phyloP scores from a whole-genome alignment of 1,140 invertebrate genomes.

The Odontomachus brunneus region DNA sequence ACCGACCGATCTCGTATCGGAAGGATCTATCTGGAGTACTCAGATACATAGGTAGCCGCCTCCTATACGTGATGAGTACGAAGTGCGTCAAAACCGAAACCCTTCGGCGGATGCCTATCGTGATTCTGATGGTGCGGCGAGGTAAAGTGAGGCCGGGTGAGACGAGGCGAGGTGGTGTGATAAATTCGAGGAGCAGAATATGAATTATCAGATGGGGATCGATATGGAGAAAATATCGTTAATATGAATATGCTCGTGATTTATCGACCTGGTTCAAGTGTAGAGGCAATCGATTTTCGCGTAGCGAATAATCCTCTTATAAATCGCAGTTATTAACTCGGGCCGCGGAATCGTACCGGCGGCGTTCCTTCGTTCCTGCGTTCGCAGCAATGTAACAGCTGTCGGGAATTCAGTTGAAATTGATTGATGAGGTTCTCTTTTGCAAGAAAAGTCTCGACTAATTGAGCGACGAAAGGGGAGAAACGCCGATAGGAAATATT shows the following conservation, averaged over 20 bases:
- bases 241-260: conserved; percentile 25
- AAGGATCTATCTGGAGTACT: conserved; percentile 72
- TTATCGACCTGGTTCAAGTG: conserved; percentile 20
- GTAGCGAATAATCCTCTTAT: conserved; percentile 13
- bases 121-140: conserved; percentile 11
- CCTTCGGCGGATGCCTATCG: conserved; percentile 29
- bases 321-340: conserved; percentile 30
- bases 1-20: conserved; percentile 68
- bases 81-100: conserved; percentile 40
- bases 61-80: conserved; percentile 26
- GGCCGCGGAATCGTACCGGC: not conserved
- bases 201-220: conserved; percentile 38
- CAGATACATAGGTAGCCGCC: conserved; percentile 60
- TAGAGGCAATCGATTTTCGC: conserved; percentile 14
- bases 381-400: not conserved
- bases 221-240: conserved; percentile 48
- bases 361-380: not conserved
- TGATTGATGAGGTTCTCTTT: not conserved
- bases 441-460: not conserved
- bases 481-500: not conserved
- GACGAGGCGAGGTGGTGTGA: not conserved
- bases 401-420: not conserved
- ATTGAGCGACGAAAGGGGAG: not conserved
- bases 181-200: conserved; percentile 6
- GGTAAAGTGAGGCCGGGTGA: not conserved